Percentiles rank a stretch among this genome's conserved stretches.
Evolutionary conservation across 2,888 invertebrate species (phyloP).

Genomic region (Heteromurus nitidus): DNA sequence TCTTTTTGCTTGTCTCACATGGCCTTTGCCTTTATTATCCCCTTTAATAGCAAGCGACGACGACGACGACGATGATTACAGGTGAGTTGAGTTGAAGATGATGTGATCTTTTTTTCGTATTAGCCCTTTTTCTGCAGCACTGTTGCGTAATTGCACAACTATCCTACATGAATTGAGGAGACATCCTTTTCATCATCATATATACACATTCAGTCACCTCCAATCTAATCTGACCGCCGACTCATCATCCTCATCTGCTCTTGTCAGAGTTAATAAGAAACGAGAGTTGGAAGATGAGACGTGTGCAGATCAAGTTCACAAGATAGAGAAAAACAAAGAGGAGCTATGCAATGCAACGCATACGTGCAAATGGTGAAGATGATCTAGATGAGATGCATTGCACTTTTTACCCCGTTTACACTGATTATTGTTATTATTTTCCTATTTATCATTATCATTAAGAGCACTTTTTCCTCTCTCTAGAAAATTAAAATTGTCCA

Average conservation of each 20-base stretch:
- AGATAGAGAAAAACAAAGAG: no score
- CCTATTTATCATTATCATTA: slow-evolving; percentile 53
- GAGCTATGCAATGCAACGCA: no score
- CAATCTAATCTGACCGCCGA: no score
- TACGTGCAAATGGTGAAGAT: slow-evolving; percentile 6
- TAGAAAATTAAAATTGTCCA: not conserved
- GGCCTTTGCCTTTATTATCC: slow-evolving; percentile 55
- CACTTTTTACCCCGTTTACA: not conserved
- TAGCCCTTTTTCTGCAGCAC: not conserved
- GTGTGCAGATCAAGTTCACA: not conserved
- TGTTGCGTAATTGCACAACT: slow-evolving; percentile 12
- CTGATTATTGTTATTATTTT: slow-evolving; percentile 36
- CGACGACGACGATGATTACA: no score
- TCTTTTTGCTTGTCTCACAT: slow-evolving; percentile 5
- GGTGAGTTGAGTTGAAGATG: no score
- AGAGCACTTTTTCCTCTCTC: slow-evolving; percentile 43
- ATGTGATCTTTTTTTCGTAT: no score
- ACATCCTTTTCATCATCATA: not conserved
- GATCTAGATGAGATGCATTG: slow-evolving; percentile 43
- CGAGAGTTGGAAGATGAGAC: not conserved
- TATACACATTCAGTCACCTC: not conserved
- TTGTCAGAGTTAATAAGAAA: slow-evolving; percentile 7
- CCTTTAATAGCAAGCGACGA: slow-evolving; percentile 2
- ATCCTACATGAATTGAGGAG: not conserved
- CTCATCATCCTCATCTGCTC: no score